phyloP scores from a whole-genome alignment of 37 sponge, comb jelly and placozoan genomes.

The Dysidea cf. avara region DNA sequence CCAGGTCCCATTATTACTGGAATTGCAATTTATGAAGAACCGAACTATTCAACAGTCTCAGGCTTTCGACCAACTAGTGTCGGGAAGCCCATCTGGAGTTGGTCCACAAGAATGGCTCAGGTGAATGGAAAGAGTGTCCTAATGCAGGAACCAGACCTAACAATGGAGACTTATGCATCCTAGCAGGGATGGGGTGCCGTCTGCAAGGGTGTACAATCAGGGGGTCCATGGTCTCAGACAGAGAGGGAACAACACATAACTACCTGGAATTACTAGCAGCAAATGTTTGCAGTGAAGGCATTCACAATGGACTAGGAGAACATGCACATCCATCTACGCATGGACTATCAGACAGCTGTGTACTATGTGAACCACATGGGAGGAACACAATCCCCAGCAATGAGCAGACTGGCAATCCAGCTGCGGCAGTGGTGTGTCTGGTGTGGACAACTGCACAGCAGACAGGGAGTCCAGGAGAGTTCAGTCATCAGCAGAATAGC shows the following conservation, averaged over 20 bases:
- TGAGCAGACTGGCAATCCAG: constrained; percentile 20
- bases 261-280: constrained; percentile 31
- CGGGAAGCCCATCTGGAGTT: background rate
- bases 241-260: constrained; percentile 49
- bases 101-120: background rate
- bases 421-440: constrained; percentile 35
- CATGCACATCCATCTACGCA: constrained; percentile 3
- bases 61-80: background rate
- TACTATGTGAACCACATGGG: constrained; percentile 31
- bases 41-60: background rate
- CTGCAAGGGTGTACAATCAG: constrained; percentile 7
- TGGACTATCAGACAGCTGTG: constrained; percentile 34
- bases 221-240: constrained; percentile 12
- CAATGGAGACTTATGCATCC: constrained; percentile 18
- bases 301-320: background rate
- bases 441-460: constrained; percentile 3
- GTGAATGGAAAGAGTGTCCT: background rate
- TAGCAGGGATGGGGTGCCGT: constrained; percentile 34
- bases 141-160: background rate
- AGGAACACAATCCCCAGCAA: constrained; percentile 21
- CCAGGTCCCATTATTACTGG: constrained; percentile 7
- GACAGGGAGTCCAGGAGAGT: too few species aligned
- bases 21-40: background rate
- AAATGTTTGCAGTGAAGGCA: constrained; percentile 28
- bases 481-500: constrained; percentile 23